Percentiles rank a stretch among this genome's conserved stretches.
phyloP scores from a whole-genome alignment of 2,888 invertebrate species.

The Fabriciana adippe region DNA sequence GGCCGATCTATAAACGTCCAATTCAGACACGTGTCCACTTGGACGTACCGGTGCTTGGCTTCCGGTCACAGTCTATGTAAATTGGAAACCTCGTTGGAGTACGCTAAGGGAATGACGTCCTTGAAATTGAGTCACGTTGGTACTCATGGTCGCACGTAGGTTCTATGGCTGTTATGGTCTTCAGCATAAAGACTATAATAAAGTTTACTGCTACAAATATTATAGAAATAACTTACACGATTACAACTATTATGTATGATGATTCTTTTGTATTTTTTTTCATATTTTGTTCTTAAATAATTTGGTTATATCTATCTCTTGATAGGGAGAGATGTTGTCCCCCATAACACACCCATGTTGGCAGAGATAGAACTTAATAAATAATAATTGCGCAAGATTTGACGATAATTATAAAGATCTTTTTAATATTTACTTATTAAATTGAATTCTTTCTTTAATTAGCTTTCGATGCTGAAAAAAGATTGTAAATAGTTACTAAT shows the following conservation, averaged over 20 bases:
- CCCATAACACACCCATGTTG: too few relatives aligned
- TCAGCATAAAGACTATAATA: slow-evolving; percentile 13
- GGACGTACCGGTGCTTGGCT: slow-evolving; percentile 62
- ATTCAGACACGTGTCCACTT: slow-evolving; percentile 47
- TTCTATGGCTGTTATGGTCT: slow-evolving; percentile 11
- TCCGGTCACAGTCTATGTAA: slow-evolving; percentile 74
- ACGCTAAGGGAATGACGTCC: slow-evolving; percentile 44
- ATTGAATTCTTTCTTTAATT: too few relatives aligned
- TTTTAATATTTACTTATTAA: too few relatives aligned
- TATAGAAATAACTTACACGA: not conserved
- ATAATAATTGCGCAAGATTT: too few relatives aligned
- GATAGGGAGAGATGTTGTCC: too few relatives aligned
- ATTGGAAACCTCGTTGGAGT: slow-evolving; percentile 60
- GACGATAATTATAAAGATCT: too few relatives aligned
- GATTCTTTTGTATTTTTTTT: not conserved
- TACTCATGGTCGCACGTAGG: slow-evolving; percentile 23
- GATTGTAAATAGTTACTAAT: too few relatives aligned
- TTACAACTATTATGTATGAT: not conserved
- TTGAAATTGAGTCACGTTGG: slow-evolving; percentile 37
- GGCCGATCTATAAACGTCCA: slow-evolving; percentile 46
- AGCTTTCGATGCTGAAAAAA: too few relatives aligned
- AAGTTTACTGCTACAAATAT: too few relatives aligned
- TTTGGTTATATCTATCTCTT: too few relatives aligned
- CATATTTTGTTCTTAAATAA: not conserved
- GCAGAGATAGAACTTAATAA: too few relatives aligned